Conservation (phyloP, 2,888 invertebrate genomes). For the Agonopterix heracliana region DNA sequence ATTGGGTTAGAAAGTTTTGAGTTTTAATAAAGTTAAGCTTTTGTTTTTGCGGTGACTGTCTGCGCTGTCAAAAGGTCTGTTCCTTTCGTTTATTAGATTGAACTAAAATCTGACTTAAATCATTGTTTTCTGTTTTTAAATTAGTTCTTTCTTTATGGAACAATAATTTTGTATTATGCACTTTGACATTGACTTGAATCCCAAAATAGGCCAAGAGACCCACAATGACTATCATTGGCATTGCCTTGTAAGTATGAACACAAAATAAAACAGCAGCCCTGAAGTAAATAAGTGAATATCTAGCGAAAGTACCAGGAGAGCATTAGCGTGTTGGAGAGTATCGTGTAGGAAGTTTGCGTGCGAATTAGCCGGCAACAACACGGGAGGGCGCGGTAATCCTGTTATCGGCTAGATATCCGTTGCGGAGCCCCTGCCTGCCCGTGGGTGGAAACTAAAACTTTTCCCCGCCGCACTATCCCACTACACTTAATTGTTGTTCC, state of each 20-base stretch:
- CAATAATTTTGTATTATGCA: no score
- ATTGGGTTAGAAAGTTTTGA: not conserved
- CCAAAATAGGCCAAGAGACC: no score
- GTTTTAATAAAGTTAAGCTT: slow-evolving; percentile 2
- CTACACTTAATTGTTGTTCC: slow-evolving; percentile 37
- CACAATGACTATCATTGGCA: no score
- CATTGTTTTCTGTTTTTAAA: no score
- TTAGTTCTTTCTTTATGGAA: no score
- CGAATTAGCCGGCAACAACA: slow-evolving; percentile 56
- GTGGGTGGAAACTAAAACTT: slow-evolving; percentile 40
- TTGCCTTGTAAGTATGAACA: no score
- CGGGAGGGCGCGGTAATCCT: slow-evolving; percentile 57
- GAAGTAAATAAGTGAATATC: not conserved
- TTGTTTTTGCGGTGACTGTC: no score
- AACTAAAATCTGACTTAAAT: no score
- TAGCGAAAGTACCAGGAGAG: slow-evolving; percentile 19
- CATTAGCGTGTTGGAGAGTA: slow-evolving; percentile 40
- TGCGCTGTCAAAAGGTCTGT: no score
- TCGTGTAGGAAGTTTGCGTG: slow-evolving; percentile 57
- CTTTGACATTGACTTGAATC: no score
- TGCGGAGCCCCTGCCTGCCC: slow-evolving; percentile 16
- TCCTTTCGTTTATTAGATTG: no score
- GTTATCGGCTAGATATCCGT: slow-evolving; percentile 60
- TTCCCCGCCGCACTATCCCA: slow-evolving; percentile 37
- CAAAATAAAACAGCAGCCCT: no score